phyloP scores from a whole-genome alignment of 1,140 invertebrate species.

The Steinernema feltiae region DNA sequence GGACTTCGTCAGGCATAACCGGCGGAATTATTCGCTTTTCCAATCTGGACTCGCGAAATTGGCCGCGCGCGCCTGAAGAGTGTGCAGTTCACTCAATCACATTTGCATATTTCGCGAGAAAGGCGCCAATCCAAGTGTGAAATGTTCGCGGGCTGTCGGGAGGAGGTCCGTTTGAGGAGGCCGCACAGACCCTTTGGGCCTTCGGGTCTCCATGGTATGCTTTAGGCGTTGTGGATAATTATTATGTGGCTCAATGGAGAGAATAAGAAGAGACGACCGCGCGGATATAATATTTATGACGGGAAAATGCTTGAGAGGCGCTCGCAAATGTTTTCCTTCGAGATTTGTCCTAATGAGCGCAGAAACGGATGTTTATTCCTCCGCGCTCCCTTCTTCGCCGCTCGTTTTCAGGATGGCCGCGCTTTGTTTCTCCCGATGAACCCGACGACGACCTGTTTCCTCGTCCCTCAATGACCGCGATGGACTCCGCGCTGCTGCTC shows the following conservation, averaged over 20 bases:
- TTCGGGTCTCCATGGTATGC: neutral
- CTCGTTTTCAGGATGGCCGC: neutral
- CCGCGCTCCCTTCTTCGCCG: neutral
- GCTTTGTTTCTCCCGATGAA: neutral
- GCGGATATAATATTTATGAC: slow-evolving; percentile 8
- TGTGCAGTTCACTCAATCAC: neutral
- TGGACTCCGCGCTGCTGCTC: no score
- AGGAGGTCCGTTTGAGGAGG: neutral
- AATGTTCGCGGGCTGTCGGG: neutral
- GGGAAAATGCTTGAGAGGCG: neutral
- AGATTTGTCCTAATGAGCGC: neutral
- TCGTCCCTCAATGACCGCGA: no score
- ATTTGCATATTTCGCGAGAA: neutral
- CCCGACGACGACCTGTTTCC: no score
- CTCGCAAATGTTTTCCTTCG: slow-evolving; percentile 8
- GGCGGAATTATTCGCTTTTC: no score
- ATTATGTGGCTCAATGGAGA: neutral
- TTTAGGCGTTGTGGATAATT: neutral
- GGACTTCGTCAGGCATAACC: no score
- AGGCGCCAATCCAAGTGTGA: slow-evolving; percentile 7
- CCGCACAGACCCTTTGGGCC: neutral
- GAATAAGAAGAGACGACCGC: neutral
- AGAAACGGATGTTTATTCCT: slow-evolving; percentile 2
- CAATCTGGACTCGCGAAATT: neutral
- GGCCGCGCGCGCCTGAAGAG: neutral